These are phyloP conservation scores for Cerastis leucographa DNA, from an alignment of 2,888 invertebrate genomes.

Conservation along the genomic window DNA sequence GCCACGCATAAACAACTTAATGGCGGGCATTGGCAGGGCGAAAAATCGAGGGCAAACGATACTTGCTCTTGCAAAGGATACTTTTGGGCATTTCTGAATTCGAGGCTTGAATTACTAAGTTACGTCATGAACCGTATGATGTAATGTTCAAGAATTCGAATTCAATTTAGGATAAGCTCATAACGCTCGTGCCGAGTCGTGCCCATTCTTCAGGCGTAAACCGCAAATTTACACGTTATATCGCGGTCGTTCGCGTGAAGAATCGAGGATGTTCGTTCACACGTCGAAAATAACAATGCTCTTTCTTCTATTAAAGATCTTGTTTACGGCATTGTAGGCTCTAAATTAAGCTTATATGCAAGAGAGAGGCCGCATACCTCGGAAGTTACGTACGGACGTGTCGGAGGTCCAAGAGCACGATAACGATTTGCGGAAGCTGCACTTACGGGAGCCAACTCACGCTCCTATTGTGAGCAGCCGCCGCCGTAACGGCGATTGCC, in stretches of 20 bases:
- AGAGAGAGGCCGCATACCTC: constrained; percentile 74
- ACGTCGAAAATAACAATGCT: constrained; percentile 32
- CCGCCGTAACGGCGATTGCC: constrained; percentile 82
- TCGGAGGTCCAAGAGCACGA: constrained; percentile 78
- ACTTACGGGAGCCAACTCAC: constrained; percentile 82
- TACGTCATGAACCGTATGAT: constrained; percentile 58
- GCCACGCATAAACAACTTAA: constrained; percentile 77
- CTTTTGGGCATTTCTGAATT: constrained; percentile 58
- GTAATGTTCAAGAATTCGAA: constrained; percentile 59
- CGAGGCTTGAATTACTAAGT: constrained; percentile 37
- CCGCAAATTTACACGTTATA: constrained; percentile 48
- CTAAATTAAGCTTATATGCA: constrained; percentile 54
- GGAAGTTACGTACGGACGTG: constrained; percentile 78
- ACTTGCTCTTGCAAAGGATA: constrained; percentile 66
- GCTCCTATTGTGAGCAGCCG: constrained; percentile 84
- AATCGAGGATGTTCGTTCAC: constrained; percentile 35
- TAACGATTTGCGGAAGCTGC: constrained; percentile 84
- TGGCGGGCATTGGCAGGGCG: constrained; percentile 66
- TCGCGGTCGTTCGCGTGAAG: constrained; percentile 19
- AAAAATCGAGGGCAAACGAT: constrained; percentile 74
- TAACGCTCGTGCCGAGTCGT: constrained; percentile 36
- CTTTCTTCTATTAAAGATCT: constrained; percentile 2
- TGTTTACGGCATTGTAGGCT: constrained; percentile 10
- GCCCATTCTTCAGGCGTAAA: constrained; percentile 49
- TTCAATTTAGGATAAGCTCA: constrained; percentile 56